A percentile compares a stretch with the other conserved stretches of the same genome.
phyloP scores from a whole-genome alignment of 1,140 invertebrate species.

The Psix sp. region DNA sequence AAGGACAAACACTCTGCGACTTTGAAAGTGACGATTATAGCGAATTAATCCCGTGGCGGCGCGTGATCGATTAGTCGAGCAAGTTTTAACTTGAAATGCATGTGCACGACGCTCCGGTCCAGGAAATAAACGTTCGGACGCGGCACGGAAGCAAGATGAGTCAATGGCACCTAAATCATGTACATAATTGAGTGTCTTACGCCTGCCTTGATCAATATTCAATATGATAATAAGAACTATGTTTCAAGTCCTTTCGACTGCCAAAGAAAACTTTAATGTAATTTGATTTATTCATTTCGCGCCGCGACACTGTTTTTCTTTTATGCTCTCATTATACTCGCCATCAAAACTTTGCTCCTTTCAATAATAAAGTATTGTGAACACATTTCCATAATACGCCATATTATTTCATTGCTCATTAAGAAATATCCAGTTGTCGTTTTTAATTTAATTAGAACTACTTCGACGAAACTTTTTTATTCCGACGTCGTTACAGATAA shows the following conservation, averaged over 20 bases:
- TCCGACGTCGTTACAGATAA: too few species aligned
- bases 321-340: conserved; percentile 12
- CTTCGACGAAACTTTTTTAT: background rate
- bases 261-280: conserved; percentile 43
- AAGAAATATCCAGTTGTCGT: background rate
- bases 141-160: conserved; percentile 7
- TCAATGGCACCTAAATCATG: conserved; percentile 27
- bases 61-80: conserved; percentile 31
- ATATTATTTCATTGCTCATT: background rate
- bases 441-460: background rate
- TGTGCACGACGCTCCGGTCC: conserved; percentile 13
- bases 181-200: conserved; percentile 41
- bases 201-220: conserved; percentile 37
- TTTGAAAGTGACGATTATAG: too few species aligned
- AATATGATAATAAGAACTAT: conserved; percentile 38
- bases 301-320: conserved; percentile 28
- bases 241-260: conserved; percentile 17
- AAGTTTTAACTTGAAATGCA: conserved; percentile 40
- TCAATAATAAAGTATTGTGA: conserved; percentile 26
- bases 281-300: conserved; percentile 49
- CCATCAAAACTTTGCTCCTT: conserved; percentile 20
- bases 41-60: background rate
- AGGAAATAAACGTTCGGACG: conserved; percentile 22
- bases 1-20: too few species aligned
- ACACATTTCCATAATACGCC: conserved; percentile 16